A percentile compares a stretch with the other conserved stretches of the same genome.
Evolutionary conservation across 2,888 invertebrate genomes (phyloP).

Genomic region (Drosophila longiperda): DNA sequence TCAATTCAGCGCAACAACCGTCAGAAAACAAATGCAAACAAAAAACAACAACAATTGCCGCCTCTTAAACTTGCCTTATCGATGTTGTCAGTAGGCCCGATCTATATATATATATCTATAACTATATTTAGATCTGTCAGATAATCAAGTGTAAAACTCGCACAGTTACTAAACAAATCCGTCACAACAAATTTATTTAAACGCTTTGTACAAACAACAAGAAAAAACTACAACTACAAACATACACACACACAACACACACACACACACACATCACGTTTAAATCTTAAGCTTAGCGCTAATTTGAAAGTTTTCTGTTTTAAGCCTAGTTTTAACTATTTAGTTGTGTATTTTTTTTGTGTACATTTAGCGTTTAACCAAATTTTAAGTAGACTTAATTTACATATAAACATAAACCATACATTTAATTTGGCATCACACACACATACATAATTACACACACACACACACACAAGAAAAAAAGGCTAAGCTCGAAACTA

Average conservation of each 20-base stretch:
- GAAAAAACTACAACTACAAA: slow-evolving; percentile 27
- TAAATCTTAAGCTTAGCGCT: slow-evolving; percentile 62
- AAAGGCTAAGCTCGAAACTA: slow-evolving; percentile 78
- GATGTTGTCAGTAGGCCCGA: slow-evolving; percentile 39
- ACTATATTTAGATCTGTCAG: slow-evolving; percentile 12
- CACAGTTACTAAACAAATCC: slow-evolving; percentile 66
- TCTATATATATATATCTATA: not conserved
- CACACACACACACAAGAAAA: slow-evolving; percentile 44
- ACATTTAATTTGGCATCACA: slow-evolving; percentile 58
- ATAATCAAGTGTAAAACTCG: slow-evolving; percentile 24
- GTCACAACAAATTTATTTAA: slow-evolving; percentile 56
- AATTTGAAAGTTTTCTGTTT: slow-evolving; percentile 53
- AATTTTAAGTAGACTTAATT: slow-evolving; percentile 76
- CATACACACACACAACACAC: slow-evolving; percentile 25
- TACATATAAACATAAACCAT: slow-evolving; percentile 41
- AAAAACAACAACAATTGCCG: slow-evolving; percentile 60
- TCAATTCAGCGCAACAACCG: slow-evolving; percentile 53
- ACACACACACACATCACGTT: slow-evolving; percentile 53
- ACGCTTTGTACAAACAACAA: slow-evolving; percentile 55
- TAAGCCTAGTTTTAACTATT: slow-evolving; percentile 67
- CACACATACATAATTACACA: slow-evolving; percentile 35
- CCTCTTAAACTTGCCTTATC: slow-evolving; percentile 70
- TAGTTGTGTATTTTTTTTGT: slow-evolving; percentile 71
- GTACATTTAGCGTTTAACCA: slow-evolving; percentile 78
- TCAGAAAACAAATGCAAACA: slow-evolving; percentile 27